Percentiles rank a stretch among this genome's conserved stretches.
These are phyloP conservation scores for Steinernema carpocapsae DNA, from an alignment of 2,888 invertebrate species.

Conservation along the genomic window DNA sequence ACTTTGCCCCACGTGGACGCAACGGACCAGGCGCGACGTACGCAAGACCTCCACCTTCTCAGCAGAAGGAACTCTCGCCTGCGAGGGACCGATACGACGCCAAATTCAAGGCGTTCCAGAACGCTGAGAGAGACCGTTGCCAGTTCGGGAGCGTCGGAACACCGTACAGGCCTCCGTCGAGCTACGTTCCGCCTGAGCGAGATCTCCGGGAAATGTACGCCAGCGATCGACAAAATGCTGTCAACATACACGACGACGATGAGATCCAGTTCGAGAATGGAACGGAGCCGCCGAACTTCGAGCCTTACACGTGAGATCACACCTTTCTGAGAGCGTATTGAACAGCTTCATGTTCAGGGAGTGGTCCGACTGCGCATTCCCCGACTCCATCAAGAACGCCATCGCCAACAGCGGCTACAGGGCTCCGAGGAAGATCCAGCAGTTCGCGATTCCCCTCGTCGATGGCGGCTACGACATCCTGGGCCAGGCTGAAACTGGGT, in stretches of 20 bases:
- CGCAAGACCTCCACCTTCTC: too few species aligned
- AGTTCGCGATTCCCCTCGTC: constrained; percentile 12
- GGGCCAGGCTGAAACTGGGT: constrained; percentile 23
- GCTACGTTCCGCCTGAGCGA: background rate
- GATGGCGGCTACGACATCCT: constrained; percentile 2
- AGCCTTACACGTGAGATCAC: constrained; percentile 13
- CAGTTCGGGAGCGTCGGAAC: too few species aligned
- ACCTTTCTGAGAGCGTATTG: constrained; percentile 36
- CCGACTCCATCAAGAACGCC: constrained; percentile 42
- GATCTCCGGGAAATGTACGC: background rate
- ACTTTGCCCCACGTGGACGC: too few species aligned
- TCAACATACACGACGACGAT: background rate
- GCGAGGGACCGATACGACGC: too few species aligned
- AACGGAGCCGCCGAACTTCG: background rate
- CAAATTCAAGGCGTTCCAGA: too few species aligned
- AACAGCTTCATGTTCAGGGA: constrained; percentile 37
- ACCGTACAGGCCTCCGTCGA: too few species aligned
- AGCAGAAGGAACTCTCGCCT: too few species aligned
- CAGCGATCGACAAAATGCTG: constrained; percentile 5
- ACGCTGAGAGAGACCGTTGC: too few species aligned
- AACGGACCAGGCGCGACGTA: too few species aligned
- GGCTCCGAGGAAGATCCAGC: constrained; percentile 9
- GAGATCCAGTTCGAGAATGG: constrained; percentile 22
- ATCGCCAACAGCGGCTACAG: background rate
- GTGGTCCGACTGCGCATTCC: constrained; percentile 44